Evolutionary conservation across 1,140 invertebrate genomes (phyloP).

Genomic region (Lucilia sericata): DNA sequence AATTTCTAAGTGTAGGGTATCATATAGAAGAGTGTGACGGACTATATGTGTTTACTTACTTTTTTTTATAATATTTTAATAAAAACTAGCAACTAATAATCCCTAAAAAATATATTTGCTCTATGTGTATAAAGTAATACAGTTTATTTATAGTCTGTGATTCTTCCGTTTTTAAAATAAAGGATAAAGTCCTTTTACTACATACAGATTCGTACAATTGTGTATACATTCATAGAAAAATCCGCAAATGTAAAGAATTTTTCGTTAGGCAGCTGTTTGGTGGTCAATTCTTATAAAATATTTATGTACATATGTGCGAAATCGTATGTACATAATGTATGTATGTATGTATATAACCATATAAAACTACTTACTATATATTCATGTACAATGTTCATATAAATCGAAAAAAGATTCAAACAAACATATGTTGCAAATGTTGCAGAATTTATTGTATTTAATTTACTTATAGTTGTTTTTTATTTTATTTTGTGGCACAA

Average conservation of each 20-base stretch:
- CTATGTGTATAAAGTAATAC: not conserved
- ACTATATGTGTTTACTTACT: too few relatives aligned
- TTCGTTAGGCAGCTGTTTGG: not conserved
- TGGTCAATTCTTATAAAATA: constrained; percentile 12
- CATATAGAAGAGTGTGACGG: too few relatives aligned
- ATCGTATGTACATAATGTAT: not conserved
- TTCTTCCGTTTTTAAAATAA: constrained; percentile 15
- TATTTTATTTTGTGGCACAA: not conserved
- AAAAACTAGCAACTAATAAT: too few relatives aligned
- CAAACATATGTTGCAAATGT: constrained; percentile 2
- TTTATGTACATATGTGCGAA: not conserved
- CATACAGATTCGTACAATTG: not conserved
- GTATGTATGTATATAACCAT: not conserved
- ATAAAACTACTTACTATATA: not conserved
- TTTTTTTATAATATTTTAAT: too few relatives aligned
- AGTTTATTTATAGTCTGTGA: not conserved
- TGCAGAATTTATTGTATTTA: constrained; percentile 19
- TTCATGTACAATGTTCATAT: not conserved
- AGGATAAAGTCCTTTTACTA: not conserved
- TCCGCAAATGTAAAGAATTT: not conserved
- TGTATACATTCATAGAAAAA: not conserved
- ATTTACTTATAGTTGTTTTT: not conserved
- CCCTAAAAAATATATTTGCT: too few relatives aligned
- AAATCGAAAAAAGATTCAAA: too few relatives aligned
- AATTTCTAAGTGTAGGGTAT: too few relatives aligned